Evolutionary conservation across 2,113 vertebrate genomes (phyloP).

Genomic region (Elephantulus edwardii): DNA sequence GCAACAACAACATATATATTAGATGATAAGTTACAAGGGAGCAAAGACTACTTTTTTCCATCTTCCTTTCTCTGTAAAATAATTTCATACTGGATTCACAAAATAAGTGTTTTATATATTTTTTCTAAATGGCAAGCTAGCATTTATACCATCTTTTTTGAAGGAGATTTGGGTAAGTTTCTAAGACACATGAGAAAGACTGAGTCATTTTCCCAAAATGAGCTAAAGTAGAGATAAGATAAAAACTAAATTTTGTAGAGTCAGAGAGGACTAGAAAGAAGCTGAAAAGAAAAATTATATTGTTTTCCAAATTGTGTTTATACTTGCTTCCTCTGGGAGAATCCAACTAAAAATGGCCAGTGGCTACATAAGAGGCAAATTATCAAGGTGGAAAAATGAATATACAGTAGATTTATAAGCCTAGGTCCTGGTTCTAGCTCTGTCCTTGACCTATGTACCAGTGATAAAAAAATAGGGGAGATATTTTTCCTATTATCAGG

Average conservation of each 20-base stretch:
- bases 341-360: neutral
- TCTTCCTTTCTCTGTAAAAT: neutral
- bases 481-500: neutral
- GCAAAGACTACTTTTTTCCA: neutral
- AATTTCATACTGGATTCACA: neutral
- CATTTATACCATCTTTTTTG: neutral
- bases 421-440: neutral
- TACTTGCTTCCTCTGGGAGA: neutral
- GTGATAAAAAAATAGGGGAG: neutral
- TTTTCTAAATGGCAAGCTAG: neutral
- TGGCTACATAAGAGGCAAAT: neutral
- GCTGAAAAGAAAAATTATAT: neutral
- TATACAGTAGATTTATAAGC: neutral
- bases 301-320: neutral
- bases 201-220: neutral
- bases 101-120: neutral
- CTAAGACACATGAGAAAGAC: neutral
- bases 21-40: neutral
- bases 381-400: neutral
- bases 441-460: neutral
- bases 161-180: neutral
- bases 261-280: neutral
- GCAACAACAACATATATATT: too few species aligned
- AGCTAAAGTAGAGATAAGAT: neutral
- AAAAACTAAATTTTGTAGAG: neutral